Evolutionary conservation across 2,113 vertebrate species (phyloP).

Genomic region (Lepisosteus oculatus): DNA sequence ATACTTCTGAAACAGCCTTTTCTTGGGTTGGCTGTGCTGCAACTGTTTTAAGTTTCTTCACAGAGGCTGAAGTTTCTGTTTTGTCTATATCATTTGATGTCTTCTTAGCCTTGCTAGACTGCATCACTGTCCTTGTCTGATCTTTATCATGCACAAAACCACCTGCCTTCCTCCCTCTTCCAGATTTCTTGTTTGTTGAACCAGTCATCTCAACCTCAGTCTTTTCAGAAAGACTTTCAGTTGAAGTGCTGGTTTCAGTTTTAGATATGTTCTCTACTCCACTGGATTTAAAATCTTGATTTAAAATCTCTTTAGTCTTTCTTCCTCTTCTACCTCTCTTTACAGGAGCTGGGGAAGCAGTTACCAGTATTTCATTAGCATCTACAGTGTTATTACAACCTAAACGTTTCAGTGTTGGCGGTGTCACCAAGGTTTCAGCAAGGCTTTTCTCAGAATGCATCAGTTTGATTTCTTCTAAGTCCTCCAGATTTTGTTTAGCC

Average conservation of each 20-base stretch:
- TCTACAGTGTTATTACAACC: no score
- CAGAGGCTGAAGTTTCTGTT: neutral
- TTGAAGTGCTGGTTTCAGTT: neutral
- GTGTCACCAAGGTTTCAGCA: neutral
- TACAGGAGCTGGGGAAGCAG: constrained; percentile 12
- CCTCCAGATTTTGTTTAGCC: constrained; percentile 22
- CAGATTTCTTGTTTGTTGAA: neutral
- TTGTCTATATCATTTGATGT: neutral
- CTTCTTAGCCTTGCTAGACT: constrained; percentile 26
- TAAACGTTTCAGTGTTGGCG: neutral
- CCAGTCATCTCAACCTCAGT: neutral
- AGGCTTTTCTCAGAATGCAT: neutral
- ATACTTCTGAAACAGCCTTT: neutral
- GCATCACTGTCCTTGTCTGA: neutral
- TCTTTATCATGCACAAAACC: neutral
- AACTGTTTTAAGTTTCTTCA: neutral
- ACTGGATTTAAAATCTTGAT: constrained; percentile 4
- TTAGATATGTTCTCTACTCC: neutral
- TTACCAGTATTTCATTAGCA: constrained; percentile 12
- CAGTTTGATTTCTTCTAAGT: constrained; percentile 13
- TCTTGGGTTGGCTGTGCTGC: no score
- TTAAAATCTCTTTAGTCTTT: neutral
- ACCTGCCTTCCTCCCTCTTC: constrained; percentile 9
- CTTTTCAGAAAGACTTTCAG: neutral
- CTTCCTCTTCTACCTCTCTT: constrained; percentile 34